These are phyloP conservation scores for Falco cherrug DNA, from an alignment of 2,797 vertebrate species.

Conservation along the genomic window DNA sequence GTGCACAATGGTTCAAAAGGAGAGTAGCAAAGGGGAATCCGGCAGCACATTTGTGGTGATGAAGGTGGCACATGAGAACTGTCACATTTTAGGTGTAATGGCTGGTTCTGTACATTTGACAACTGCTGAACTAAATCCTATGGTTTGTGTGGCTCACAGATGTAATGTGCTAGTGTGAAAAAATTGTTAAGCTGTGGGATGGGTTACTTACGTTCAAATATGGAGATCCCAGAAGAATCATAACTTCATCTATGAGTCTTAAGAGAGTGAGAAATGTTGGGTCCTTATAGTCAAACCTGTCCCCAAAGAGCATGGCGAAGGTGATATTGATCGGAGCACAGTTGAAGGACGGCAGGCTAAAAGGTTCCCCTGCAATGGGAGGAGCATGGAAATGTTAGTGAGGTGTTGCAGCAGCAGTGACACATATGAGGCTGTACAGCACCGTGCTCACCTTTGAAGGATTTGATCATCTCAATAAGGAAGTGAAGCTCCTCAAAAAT, in stretches of 20 bases:
- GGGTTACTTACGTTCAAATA: slow-evolving; percentile 66
- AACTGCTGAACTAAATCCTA: not conserved
- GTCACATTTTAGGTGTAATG: not conserved
- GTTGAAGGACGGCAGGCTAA: slow-evolving; percentile 69
- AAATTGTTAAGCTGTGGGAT: not conserved
- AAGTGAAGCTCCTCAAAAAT: slow-evolving; percentile 73
- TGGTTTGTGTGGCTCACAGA: not conserved
- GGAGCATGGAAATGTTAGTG: not conserved
- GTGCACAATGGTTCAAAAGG: not conserved
- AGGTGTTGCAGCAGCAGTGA: not conserved
- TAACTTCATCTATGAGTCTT: slow-evolving; percentile 76
- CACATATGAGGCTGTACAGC: rapidly evolving
- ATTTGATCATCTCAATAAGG: slow-evolving; percentile 62
- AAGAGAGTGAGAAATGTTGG: slow-evolving; percentile 71
- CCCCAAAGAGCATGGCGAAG: slow-evolving; percentile 73
- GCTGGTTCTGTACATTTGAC: not conserved
- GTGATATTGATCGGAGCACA: slow-evolving; percentile 76
- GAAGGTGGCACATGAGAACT: rapidly evolving
- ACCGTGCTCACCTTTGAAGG: slow-evolving; percentile 59
- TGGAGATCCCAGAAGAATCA: slow-evolving; percentile 76
- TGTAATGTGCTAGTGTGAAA: not conserved
- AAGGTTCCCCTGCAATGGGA: slow-evolving; percentile 64
- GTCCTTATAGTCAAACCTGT: slow-evolving; percentile 74
- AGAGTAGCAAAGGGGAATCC: not conserved
- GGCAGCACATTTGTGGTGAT: not conserved